Percentiles rank a stretch among this genome's conserved stretches.
Conservation (phyloP, 2,797 vertebrate species). For the Avahi laniger region DNA sequence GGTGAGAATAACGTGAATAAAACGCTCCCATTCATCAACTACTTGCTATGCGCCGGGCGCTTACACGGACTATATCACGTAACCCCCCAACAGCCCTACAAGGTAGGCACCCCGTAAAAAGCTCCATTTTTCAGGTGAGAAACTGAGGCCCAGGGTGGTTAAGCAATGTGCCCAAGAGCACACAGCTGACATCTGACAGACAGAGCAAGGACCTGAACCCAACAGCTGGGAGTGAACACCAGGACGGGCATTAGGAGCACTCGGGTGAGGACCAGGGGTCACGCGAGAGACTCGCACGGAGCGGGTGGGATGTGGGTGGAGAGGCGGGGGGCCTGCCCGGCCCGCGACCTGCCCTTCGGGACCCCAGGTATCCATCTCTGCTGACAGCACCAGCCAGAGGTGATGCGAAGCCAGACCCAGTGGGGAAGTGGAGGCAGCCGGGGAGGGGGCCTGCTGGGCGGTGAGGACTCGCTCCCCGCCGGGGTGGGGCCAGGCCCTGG, state of each 20-base stretch:
- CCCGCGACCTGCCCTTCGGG: too few species aligned
- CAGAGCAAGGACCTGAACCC: neutral
- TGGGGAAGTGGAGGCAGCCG: neutral
- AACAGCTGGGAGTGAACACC: neutral
- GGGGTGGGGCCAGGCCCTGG: neutral
- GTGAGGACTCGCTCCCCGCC: neutral
- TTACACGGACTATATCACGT: rapidly evolving
- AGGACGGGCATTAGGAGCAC: neutral
- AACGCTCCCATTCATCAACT: neutral
- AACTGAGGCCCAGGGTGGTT: neutral
- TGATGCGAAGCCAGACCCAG: neutral
- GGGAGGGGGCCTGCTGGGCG: neutral
- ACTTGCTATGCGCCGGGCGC: neutral
- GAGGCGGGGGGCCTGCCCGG: neutral
- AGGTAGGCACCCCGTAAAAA: neutral
- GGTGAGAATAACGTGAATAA: neutral
- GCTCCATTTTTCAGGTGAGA: neutral
- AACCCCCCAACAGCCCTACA: too few species aligned
- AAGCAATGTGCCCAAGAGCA: neutral
- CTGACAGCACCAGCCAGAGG: neutral
- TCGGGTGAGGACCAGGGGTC: too few species aligned
- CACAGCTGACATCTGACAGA: neutral
- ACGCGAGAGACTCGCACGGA: rapidly evolving
- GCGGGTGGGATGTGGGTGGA: neutral
- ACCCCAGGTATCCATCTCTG: neutral